Conservation (phyloP, 2,797 vertebrate genomes). For the Onychomys arenicola region DNA sequence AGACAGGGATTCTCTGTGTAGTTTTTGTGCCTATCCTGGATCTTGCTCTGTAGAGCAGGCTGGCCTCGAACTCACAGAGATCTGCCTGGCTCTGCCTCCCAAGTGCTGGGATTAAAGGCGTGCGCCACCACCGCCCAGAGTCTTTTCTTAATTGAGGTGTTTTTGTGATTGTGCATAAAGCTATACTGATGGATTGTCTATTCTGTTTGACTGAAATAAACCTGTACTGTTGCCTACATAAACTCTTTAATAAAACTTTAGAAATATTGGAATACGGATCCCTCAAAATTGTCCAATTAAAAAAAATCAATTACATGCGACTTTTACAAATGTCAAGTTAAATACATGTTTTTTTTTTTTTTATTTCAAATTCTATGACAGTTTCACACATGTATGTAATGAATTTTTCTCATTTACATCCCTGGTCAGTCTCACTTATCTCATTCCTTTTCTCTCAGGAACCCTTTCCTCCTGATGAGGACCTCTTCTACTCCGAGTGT, state of each 20-base stretch:
- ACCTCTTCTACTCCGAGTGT: too few relatives aligned
- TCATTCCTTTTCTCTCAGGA: rapidly evolving
- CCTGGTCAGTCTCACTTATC: neutral
- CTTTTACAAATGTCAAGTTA: neutral
- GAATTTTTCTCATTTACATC: neutral
- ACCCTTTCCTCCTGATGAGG: neutral
- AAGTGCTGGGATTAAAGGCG: too few relatives aligned
- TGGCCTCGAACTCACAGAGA: too few relatives aligned
- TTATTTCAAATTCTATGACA: neutral
- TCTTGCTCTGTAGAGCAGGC: too few relatives aligned
- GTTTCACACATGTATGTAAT: neutral
- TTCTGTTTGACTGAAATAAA: too few relatives aligned
- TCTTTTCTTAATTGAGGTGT: too few relatives aligned
- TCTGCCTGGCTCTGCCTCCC: too few relatives aligned
- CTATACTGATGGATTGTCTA: neutral
- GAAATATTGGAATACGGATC: neutral
- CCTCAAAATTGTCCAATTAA: neutral
- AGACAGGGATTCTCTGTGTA: too few relatives aligned
- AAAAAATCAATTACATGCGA: neutral
- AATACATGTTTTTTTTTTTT: neutral
- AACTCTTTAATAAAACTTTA: neutral
- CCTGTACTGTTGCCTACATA: neutral
- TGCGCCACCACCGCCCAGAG: too few relatives aligned
- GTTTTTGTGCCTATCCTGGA: too few relatives aligned
- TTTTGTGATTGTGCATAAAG: neutral